These are phyloP conservation scores for Cettia cetti DNA, from an alignment of 2,113 vertebrate genomes.

Conservation along the genomic window DNA sequence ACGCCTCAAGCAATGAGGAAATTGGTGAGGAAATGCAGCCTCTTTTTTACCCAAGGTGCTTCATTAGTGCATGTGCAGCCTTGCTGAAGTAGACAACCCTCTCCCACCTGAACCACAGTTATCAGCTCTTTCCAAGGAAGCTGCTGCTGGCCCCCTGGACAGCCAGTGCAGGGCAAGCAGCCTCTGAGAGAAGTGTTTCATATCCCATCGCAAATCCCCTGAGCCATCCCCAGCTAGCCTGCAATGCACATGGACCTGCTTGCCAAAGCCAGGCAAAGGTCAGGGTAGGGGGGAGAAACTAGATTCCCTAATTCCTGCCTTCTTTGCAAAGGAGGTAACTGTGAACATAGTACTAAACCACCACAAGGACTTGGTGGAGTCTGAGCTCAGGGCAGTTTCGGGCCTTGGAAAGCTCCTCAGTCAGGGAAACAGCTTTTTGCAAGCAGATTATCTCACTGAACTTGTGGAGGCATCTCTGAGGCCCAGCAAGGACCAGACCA, in stretches of 20 bases:
- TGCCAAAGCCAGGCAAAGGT: conserved; percentile 21
- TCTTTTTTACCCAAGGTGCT: neutral
- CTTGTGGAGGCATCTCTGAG: neutral
- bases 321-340: neutral
- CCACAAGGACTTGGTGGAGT: neutral
- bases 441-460: neutral
- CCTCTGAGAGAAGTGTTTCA: conserved; percentile 48
- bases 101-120: neutral
- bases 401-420: neutral
- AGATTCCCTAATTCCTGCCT: neutral
- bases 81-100: neutral
- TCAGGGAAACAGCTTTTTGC: neutral
- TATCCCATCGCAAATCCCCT: conserved; percentile 46
- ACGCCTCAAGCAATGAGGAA: neutral
- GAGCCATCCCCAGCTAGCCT: neutral
- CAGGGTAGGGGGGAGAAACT: neutral
- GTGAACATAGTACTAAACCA: neutral
- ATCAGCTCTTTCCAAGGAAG: neutral
- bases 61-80: neutral
- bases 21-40: neutral
- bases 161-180: neutral
- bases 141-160: neutral
- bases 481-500: neutral
- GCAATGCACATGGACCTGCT: conserved; percentile 12
- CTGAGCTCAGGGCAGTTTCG: neutral